Base-by-base conservation (phyloP, 2,888 invertebrate species). In the Drosophila barbarae region DNA sequence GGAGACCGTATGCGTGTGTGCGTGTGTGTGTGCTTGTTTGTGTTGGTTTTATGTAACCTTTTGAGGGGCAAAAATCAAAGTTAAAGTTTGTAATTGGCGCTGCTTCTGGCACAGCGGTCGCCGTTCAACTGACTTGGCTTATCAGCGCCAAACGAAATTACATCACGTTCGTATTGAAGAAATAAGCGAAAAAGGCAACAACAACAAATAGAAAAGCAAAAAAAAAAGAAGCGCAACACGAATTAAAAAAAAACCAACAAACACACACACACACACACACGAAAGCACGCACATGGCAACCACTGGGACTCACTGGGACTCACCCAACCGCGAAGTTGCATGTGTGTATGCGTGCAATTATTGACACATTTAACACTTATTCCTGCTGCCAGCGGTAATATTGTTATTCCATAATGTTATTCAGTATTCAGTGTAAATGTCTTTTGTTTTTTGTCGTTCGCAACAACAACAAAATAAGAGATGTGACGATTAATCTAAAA, bases 61-160 rank as follows among this genome's bases (percentile, higher is more conserved):
- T 15, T 7, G 23, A 7, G 28, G 13, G 13, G 6, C 18, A 21
- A 21, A 18, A 28, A 41, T 34, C 34, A 18, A 41, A 59, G n/a
- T 53, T 35, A 21, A 21, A 12, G 36, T 15, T 26, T 26, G 32
- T n/a, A n/a, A 38, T 28, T 26, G 32, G 2, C 28, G 38, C 26
- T 15, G 21, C 35, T 18, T 12, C 28, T 36, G 55, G 35, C 30
- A 15, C 36, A 12, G 61, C 32, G 35, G 34, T 41, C 34, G 49
- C 32, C 21, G 28, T 15, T 21, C 42, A 38, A 60, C 34, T 47
- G 52, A 42, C 54, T 64, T 58, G 23, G 60, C 49, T 69, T 70
- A 84, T 76, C 76, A 73, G 32, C 26, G 39, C 26, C 39, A 30
- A 8, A 30, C 28, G 51, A 39, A 81, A 84, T 78, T 78, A 78